Conservation (phyloP, 2,888 invertebrate species). For the Coleophora flavipennella region DNA sequence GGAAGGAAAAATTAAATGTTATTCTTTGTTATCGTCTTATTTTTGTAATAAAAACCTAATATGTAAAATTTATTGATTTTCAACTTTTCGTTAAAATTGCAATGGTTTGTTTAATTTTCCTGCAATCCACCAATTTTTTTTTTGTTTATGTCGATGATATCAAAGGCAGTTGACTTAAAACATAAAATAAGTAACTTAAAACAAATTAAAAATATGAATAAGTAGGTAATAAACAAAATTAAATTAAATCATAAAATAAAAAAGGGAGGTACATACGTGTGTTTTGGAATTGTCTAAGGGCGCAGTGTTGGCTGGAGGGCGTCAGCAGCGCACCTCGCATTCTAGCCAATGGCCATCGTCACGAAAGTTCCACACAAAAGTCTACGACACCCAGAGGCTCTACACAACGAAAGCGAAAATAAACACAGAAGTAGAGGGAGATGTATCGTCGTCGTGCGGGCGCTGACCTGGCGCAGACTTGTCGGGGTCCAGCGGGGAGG, state of each 20-base stretch:
- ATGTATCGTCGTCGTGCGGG: conserved; percentile 58
- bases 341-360: conserved; percentile 71
- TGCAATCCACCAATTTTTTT: no score
- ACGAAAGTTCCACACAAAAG: conserved; percentile 65
- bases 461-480: conserved; percentile 72
- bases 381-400: conserved; percentile 65
- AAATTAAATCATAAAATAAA: conserved; percentile 23
- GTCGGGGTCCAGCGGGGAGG: conserved; percentile 61
- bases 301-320: conserved; percentile 66
- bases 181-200: not conserved
- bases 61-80: no score
- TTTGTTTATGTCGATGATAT: no score
- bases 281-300: conserved; percentile 63
- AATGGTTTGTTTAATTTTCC: no score
- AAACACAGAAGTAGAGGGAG: conserved; percentile 66
- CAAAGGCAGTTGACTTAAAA: no score
- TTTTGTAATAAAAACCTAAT: no score
- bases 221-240: not conserved
- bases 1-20: no score
- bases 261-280: conserved; percentile 65
- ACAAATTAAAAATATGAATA: not conserved
- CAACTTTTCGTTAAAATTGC: no score
- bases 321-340: conserved; percentile 72
- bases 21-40: no score
- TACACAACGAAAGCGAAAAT: conserved; percentile 72